Evolutionary conservation across 2,888 invertebrate species (phyloP), one percentile per base, ranked within the genome.

Genomic region (Rhagium mordax): DNA sequence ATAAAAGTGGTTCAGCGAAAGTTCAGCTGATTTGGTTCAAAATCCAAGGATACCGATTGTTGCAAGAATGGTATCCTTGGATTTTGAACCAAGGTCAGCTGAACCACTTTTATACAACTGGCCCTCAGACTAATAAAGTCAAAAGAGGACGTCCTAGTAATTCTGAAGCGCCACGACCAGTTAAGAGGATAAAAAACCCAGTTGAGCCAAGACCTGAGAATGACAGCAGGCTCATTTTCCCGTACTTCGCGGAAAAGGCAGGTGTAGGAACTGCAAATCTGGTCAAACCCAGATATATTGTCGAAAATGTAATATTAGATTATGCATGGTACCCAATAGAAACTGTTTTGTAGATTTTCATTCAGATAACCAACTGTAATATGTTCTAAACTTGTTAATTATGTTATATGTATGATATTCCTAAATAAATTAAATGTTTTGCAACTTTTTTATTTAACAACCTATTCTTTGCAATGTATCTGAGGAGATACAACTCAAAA

Each of bases 331-430:
- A 60, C 41, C 60, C 1, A 60, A 60, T 24, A 60, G 27, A 33
- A 60, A 60, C 33, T 60, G 60, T 60, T 60, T 59, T 27, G 16
- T 60, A 29, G 60, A 60, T 41, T 60, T 60, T 33, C 41, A 60
- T 60, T 60, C 18, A 2, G 16, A 60, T 29, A 60, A 60, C 4
- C 8, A n/a, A 33, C n/a, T 60, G 10, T 60, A 15, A 33, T 15
- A 33, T 33, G 16, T n/a, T 18, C 2, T 2, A 29, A 51, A 18
- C 51, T 47, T 5, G 8, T 47, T 47, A 47, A 47, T 3, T 47
- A 47, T 47, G 8, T n/a, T 47, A 47, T 47, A 15, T 47, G n/a
- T 15, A 3, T 47, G n/a, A 10, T n/a, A n/a, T 47, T 47, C 47
- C 15, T n/a, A 47, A 47, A 47, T n/a, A 47, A n/a, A 10, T 2